Conservation (phyloP, 1,140 invertebrate genomes). For the Drosophila funebris region DNA sequence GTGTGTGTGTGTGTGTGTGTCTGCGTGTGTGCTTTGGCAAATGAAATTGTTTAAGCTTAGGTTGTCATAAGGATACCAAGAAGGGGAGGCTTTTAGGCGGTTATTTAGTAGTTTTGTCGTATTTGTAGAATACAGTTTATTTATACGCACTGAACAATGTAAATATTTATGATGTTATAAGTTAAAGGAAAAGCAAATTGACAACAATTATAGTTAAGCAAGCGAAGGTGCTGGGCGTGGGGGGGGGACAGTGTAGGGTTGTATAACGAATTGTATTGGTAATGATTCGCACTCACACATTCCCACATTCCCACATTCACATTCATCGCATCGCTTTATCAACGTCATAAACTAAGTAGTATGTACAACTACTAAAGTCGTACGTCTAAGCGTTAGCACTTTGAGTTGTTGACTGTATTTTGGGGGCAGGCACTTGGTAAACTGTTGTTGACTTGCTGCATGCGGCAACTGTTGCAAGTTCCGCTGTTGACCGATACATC, state of each 20-base stretch:
- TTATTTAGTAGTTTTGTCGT: constrained; percentile 17
- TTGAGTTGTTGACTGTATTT: constrained; percentile 30
- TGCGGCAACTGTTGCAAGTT: constrained; percentile 19
- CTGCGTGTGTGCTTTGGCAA: constrained; percentile 36
- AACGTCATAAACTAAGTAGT: constrained; percentile 19
- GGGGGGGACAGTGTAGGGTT: neutral
- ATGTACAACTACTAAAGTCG: neutral
- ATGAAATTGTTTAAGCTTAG: constrained; percentile 71
- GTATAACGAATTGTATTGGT: neutral
- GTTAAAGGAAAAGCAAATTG: neutral
- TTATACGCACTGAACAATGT: constrained; percentile 43
- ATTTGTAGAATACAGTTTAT: constrained; percentile 45
- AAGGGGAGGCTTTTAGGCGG: neutral
- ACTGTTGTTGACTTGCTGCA: constrained; percentile 39
- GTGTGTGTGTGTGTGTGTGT: constrained; percentile 9
- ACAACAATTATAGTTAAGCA: too few species aligned
- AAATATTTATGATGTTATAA: constrained; percentile 61
- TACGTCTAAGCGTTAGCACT: neutral
- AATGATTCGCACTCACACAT: constrained; percentile 6
- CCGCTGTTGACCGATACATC: constrained; percentile 37
- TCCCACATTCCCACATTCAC: too few species aligned
- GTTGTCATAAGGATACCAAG: constrained; percentile 44
- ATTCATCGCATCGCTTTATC: neutral
- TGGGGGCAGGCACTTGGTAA: constrained; percentile 17
- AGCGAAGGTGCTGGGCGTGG: neutral